Conservation (phyloP, 2,797 vertebrate species). For the Cyprinodon diabolis region DNA sequence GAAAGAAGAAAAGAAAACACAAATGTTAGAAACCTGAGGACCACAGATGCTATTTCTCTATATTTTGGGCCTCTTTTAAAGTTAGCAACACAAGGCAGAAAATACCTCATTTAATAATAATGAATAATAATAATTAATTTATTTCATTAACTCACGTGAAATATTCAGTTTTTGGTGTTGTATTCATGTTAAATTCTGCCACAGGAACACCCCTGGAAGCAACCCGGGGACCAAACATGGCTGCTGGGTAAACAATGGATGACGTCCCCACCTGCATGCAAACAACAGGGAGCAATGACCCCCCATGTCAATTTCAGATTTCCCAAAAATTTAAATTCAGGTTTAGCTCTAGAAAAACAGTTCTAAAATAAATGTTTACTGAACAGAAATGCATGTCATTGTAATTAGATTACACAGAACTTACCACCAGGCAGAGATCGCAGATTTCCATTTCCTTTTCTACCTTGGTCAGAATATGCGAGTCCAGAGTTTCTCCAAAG, state of each 20-base stretch:
- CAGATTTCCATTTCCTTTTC: constrained; percentile 91
- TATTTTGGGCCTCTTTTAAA: background rate
- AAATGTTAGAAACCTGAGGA: constrained; percentile 15
- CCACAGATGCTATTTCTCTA: background rate
- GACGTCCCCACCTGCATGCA: constrained; percentile 90
- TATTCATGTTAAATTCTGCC: constrained; percentile 90
- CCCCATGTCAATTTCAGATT: constrained; percentile 3
- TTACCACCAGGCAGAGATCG: constrained; percentile 94
- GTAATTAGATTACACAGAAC: constrained; percentile 45
- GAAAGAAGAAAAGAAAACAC: constrained; percentile 17
- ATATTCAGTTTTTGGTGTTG: constrained; percentile 84
- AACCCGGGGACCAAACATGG: constrained; percentile 94
- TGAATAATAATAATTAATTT: background rate
- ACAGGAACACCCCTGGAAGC: constrained; percentile 91
- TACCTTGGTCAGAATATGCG: constrained; percentile 87
- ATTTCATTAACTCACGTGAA: constrained; percentile 83
- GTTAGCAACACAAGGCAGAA: background rate
- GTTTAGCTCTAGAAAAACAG: constrained; percentile 10
- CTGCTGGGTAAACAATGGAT: constrained; percentile 93
- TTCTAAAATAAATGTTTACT: background rate
- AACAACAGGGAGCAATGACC: constrained; percentile 24
- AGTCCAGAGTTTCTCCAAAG: constrained; percentile 95
- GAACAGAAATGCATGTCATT: background rate
- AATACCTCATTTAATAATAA: too few relatives aligned
- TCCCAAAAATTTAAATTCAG: background rate